phyloP scores from a whole-genome alignment of 2,888 invertebrate species.

The Falcaria lacertinaria region DNA sequence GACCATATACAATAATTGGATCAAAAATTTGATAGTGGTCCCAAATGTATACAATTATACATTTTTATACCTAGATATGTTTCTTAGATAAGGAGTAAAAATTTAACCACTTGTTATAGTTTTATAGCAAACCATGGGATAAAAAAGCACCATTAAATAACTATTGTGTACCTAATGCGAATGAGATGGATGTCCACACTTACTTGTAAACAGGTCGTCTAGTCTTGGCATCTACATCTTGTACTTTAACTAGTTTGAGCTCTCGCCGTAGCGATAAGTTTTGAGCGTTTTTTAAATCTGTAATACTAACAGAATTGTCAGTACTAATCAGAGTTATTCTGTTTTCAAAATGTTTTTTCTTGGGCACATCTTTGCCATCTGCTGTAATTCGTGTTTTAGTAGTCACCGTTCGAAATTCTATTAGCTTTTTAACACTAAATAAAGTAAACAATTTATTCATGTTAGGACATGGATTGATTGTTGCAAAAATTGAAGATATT shows the following conservation, averaged over 20 bases:
- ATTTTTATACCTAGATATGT: too few species aligned
- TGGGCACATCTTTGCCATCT: constrained; percentile 69
- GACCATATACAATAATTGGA: too few species aligned
- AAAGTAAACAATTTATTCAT: constrained; percentile 50
- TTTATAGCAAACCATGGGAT: too few species aligned
- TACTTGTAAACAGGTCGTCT: constrained; percentile 84
- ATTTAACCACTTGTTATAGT: too few species aligned
- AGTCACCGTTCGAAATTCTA: constrained; percentile 41
- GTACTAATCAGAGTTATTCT: constrained; percentile 83
- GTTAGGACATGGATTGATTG: constrained; percentile 4
- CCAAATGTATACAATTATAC: too few species aligned
- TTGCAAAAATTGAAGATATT: too few species aligned
- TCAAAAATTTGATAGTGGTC: too few species aligned
- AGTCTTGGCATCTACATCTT: constrained; percentile 84
- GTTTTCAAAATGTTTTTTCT: constrained; percentile 51
- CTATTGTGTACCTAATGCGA: too few species aligned
- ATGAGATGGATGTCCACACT: too few species aligned
- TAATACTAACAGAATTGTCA: constrained; percentile 79
- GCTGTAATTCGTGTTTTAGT: constrained; percentile 54
- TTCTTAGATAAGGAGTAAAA: too few species aligned
- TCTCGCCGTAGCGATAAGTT: constrained; percentile 84
- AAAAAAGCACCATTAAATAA: too few species aligned
- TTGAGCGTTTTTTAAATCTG: constrained; percentile 84
- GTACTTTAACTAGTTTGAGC: constrained; percentile 83
- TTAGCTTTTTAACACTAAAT: constrained; percentile 32